Evolutionary conservation across 2,113 vertebrate genomes (phyloP).

Genomic region (Platichthys stellatus): DNA sequence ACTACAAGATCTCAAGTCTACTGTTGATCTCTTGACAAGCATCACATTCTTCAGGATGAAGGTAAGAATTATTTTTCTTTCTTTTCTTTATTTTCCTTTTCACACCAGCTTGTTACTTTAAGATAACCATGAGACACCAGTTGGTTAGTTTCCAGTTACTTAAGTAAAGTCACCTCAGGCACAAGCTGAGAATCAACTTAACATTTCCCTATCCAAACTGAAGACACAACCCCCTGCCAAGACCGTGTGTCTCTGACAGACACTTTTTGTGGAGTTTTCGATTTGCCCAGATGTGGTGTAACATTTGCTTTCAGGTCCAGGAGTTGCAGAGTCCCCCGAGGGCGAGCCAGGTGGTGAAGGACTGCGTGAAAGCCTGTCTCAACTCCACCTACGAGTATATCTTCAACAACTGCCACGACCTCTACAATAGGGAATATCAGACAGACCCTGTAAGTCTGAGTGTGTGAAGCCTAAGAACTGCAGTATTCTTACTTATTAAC

Average conservation of each 20-base stretch:
- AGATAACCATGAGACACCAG: not conserved
- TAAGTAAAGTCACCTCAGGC: conserved; percentile 37
- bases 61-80: conserved; percentile 75
- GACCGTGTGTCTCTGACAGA: conserved; percentile 16
- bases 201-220: conserved; percentile 56
- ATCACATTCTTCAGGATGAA: conserved; percentile 99
- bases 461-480: not conserved
- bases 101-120: not conserved
- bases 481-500: not conserved
- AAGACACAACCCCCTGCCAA: conserved; percentile 20
- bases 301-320: conserved; percentile 86
- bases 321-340: conserved; percentile 95
- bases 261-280: conserved; percentile 14
- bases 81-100: conserved; percentile 3
- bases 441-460: conserved; percentile 87
- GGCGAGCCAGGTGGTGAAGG: conserved; percentile 97
- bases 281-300: conserved; percentile 25
- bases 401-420: conserved; percentile 97
- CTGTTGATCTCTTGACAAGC: conserved; percentile 97
- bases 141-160: conserved; percentile 17
- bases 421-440: conserved; percentile 96
- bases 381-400: conserved; percentile 98
- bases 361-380: conserved; percentile 96
- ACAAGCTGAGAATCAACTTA: conserved; percentile 28
- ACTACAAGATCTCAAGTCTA: conserved; percentile 97